Evolutionary conservation across 2,888 invertebrate species (phyloP).

Genomic region (Sabellastarte sp.): DNA sequence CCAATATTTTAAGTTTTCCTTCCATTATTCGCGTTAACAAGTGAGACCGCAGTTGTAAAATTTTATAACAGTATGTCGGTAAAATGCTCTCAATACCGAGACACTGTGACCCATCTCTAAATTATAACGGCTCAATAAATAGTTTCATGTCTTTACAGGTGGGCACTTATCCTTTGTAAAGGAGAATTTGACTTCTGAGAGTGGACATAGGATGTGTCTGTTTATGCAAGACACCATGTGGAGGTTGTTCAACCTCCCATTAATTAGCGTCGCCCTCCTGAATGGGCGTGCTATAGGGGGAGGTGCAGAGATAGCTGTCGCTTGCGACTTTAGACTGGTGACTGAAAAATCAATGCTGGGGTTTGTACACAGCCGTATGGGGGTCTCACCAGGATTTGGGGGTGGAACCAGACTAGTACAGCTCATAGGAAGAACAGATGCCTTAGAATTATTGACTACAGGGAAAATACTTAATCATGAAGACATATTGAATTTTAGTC

Average conservation of each 20-base stretch:
- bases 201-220: constrained; percentile 57
- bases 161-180: constrained; percentile 57
- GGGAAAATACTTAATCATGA: constrained; percentile 46
- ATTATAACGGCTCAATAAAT: too few species aligned
- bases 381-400: constrained; percentile 63
- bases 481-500: constrained; percentile 57
- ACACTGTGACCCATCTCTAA: too few species aligned
- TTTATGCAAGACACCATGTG: constrained; percentile 61
- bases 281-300: constrained; percentile 64
- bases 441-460: constrained; percentile 58
- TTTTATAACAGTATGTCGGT: too few species aligned
- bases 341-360: constrained; percentile 55
- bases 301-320: constrained; percentile 63
- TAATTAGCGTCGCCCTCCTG: constrained; percentile 62
- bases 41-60: too few species aligned
- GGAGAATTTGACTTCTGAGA: constrained; percentile 48
- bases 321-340: constrained; percentile 63
- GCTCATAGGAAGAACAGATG: constrained; percentile 57
- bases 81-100: too few species aligned
- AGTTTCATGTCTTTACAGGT: too few species aligned
- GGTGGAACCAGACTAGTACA: constrained; percentile 60
- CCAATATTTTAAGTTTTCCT: too few species aligned
- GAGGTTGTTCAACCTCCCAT: constrained; percentile 59
- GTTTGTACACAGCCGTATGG: constrained; percentile 62
- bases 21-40: too few species aligned